Percentiles rank a stretch among this genome's conserved stretches.
Conservation (phyloP, 53 echinoderm and acorn worm genomes). For the Hippasteria phrygiana region DNA sequence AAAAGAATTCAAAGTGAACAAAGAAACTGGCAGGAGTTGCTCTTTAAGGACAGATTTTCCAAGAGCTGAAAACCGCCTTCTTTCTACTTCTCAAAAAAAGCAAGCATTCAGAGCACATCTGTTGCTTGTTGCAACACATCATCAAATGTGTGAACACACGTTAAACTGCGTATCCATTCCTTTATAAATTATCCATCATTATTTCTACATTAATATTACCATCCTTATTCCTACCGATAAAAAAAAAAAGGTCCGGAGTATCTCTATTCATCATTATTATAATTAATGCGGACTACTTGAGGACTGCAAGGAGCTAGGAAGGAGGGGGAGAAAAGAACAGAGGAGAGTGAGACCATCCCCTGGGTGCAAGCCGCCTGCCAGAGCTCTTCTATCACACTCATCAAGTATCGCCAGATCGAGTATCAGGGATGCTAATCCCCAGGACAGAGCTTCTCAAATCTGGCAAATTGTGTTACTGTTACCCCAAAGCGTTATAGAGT, state of each 20-base stretch:
- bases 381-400: constrained; percentile 11
- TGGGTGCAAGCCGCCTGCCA: constrained; percentile 5
- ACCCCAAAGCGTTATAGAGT: not conserved
- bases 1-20: too few species aligned
- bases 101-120: too few species aligned
- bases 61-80: too few species aligned
- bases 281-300: constrained; percentile 25
- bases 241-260: not conserved
- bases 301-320: not conserved
- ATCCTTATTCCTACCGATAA: not conserved
- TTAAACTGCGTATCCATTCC: too few species aligned
- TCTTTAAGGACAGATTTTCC: too few species aligned
- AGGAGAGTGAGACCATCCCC: not conserved
- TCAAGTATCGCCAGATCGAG: constrained; percentile 35
- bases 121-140: too few species aligned
- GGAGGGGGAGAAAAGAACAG: not conserved
- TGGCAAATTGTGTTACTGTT: constrained; percentile 30
- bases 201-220: too few species aligned
- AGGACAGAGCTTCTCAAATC: constrained; percentile 26
- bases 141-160: too few species aligned
- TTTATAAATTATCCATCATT: too few species aligned
- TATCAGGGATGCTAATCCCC: constrained; percentile 30
- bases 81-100: too few species aligned
- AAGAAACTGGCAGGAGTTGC: too few species aligned
- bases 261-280: constrained; percentile 16